These are phyloP conservation scores for Calonectris borealis DNA, from an alignment of 2,113 vertebrate genomes.

Conservation along the genomic window DNA sequence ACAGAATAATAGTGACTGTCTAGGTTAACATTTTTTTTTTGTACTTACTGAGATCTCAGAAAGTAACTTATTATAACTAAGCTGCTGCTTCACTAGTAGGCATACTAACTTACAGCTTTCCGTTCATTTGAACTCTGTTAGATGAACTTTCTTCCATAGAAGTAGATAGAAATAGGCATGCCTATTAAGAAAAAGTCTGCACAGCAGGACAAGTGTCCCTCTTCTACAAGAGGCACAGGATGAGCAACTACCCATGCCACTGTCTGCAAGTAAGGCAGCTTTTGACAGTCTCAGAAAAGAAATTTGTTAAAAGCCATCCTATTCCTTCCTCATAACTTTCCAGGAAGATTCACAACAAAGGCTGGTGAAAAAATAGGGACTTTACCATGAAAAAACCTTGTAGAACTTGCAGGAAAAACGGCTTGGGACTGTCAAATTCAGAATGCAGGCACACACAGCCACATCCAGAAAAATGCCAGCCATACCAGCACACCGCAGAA, in stretches of 20 bases:
- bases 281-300: background rate
- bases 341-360: background rate
- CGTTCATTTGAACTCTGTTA: background rate
- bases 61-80: background rate
- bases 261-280: background rate
- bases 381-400: background rate
- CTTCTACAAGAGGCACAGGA: background rate
- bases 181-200: background rate
- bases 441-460: background rate
- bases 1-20: background rate
- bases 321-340: background rate
- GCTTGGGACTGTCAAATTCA: background rate
- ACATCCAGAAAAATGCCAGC: background rate
- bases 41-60: background rate
- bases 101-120: background rate
- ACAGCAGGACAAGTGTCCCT: background rate
- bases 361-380: background rate
- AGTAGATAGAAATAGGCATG: background rate
- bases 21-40: background rate
- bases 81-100: background rate
- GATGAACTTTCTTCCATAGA: rapidly evolving
- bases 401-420: background rate
- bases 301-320: background rate
- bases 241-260: background rate
- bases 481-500: background rate